phyloP scores from a whole-genome alignment of 2,797 vertebrate species.

The Tapera naevia region DNA sequence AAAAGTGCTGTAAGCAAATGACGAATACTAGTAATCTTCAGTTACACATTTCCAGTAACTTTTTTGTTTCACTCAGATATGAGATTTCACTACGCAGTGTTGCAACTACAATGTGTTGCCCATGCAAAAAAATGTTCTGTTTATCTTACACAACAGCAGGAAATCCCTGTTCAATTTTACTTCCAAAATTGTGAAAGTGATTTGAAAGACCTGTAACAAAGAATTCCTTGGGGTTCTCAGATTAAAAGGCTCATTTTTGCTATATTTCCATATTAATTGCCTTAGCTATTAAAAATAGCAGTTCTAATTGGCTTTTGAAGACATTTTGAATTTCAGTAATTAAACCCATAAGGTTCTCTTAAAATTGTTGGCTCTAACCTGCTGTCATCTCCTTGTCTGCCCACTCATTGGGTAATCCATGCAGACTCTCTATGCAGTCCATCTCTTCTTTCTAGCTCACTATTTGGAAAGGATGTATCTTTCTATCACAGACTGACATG shows the following conservation, averaged over 20 bases:
- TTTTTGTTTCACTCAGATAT: neutral
- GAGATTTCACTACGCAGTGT: neutral
- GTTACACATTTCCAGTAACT: neutral
- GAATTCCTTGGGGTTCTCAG: slow-evolving; percentile 59
- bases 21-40: neutral
- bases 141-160: slow-evolving; percentile 61
- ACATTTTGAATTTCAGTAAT: slow-evolving; percentile 71
- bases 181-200: slow-evolving; percentile 68
- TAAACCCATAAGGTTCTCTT: slow-evolving; percentile 64
- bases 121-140: slow-evolving; percentile 51
- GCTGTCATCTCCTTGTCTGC: slow-evolving; percentile 51
- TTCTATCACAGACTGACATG: neutral
- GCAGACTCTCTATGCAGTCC: slow-evolving; percentile 6
- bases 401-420: slow-evolving; percentile 54
- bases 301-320: slow-evolving; percentile 66
- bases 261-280: slow-evolving; percentile 73
- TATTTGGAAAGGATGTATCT: neutral
- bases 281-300: slow-evolving; percentile 65
- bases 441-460: neutral
- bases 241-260: slow-evolving; percentile 47
- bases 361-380: slow-evolving; percentile 49
- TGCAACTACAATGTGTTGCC: neutral
- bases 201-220: slow-evolving; percentile 69
- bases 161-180: slow-evolving; percentile 65
- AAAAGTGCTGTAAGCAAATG: neutral